phyloP scores from a whole-genome alignment of 2,888 invertebrate genomes.

The Sycophila texana region DNA sequence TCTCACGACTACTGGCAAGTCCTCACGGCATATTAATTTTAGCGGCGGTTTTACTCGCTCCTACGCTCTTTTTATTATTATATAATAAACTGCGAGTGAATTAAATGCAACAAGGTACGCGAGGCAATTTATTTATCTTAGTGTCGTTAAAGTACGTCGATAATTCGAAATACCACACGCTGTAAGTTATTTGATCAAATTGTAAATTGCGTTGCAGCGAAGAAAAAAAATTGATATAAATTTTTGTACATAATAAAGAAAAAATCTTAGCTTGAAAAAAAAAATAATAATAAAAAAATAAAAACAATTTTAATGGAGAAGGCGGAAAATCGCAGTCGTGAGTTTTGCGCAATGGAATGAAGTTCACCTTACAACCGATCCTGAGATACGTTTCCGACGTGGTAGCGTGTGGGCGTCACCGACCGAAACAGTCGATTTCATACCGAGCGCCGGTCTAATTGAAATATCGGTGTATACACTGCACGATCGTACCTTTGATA shows the following conservation, averaged over 20 bases:
- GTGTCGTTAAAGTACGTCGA: not conserved
- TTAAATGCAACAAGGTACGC: too few relatives aligned
- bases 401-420: not conserved
- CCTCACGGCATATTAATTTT: too few relatives aligned
- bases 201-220: not conserved
- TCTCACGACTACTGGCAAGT: too few relatives aligned
- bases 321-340: conserved; percentile 3
- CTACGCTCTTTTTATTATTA: too few relatives aligned
- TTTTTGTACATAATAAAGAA: not conserved
- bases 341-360: conserved; percentile 10
- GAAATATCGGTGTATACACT: not conserved
- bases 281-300: conserved; percentile 32
- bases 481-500: not conserved
- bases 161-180: not conserved
- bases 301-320: not conserved
- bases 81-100: too few relatives aligned
- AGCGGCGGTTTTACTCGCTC: too few relatives aligned
- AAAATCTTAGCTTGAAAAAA: not conserved
- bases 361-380: conserved; percentile 26
- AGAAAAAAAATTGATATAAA: not conserved
- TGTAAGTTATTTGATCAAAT: not conserved
- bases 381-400: conserved; percentile 11
- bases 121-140: too few relatives aligned
- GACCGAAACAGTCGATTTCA: not conserved
- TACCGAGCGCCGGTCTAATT: not conserved